These are phyloP conservation scores for Eupeodes luniger DNA, from an alignment of 2,888 invertebrate genomes.

Conservation along the genomic window DNA sequence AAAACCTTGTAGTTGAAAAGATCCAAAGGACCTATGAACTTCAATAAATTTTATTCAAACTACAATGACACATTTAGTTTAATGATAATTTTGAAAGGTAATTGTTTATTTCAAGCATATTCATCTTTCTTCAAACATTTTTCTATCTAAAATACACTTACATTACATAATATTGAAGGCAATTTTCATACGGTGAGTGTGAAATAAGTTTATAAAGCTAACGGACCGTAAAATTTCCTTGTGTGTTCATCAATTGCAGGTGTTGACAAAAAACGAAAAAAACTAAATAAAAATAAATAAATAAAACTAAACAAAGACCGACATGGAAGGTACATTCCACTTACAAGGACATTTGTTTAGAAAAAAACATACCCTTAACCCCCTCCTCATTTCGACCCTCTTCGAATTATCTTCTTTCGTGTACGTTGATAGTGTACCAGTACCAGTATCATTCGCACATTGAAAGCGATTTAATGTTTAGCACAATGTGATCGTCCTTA, in stretches of 20 bases:
- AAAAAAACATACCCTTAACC: not conserved
- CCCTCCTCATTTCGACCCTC: not conserved
- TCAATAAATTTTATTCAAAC: too few relatives aligned
- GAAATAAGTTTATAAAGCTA: not conserved
- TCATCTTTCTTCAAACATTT: not conserved
- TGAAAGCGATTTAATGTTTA: constrained; percentile 63
- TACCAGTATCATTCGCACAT: constrained; percentile 65
- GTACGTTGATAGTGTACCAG: constrained; percentile 39
- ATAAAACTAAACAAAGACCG: not conserved
- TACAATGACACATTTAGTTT: too few relatives aligned
- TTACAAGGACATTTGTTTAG: constrained; percentile 17
- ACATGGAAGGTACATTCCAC: constrained; percentile 1
- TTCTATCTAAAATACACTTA: not conserved
- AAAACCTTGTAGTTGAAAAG: too few relatives aligned
- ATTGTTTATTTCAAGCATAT: not conserved
- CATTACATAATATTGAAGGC: not conserved
- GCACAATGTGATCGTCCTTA: constrained; percentile 64
- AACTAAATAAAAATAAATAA: not conserved
- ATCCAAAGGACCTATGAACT: too few relatives aligned
- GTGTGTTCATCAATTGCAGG: constrained; percentile 12
- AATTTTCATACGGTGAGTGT: not conserved
- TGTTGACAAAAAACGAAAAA: not conserved
- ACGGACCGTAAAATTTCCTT: constrained; percentile 4
- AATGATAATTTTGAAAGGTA: too few relatives aligned
- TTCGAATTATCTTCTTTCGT: constrained; percentile 12